These are phyloP conservation scores for Anguilla marmorata DNA, from an alignment of 2,797 vertebrate genomes.

Conservation along the genomic window DNA sequence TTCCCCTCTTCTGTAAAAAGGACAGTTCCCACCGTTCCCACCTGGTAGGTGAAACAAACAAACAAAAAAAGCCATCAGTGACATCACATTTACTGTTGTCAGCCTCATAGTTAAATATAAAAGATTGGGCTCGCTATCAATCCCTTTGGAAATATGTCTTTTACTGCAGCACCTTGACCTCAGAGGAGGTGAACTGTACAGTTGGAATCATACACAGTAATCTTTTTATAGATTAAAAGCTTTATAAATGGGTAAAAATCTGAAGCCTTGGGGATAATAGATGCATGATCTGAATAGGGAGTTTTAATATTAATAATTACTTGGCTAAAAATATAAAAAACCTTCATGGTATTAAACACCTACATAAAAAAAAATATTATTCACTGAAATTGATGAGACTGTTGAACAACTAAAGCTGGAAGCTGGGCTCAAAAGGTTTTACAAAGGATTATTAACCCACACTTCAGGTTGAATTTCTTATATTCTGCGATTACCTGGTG, in stretches of 20 bases:
- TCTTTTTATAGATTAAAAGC: neutral
- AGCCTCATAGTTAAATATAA: constrained; percentile 43
- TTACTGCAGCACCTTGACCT: neutral
- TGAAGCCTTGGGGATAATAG: neutral
- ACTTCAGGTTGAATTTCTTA: neutral
- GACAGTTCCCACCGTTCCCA: constrained; percentile 58
- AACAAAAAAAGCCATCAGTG: constrained; percentile 34
- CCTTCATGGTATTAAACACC: neutral
- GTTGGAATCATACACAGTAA: neutral
- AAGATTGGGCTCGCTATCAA: constrained; percentile 31
- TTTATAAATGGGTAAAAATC: neutral
- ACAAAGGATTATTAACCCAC: neutral
- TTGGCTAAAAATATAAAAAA: neutral
- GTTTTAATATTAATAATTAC: neutral
- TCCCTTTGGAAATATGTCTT: constrained; percentile 33
- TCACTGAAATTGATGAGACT: neutral
- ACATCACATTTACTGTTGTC: neutral
- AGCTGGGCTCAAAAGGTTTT: neutral
- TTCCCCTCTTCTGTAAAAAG: constrained; percentile 57
- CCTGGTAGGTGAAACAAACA: constrained; percentile 49
- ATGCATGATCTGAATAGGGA: neutral
- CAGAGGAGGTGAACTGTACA: neutral
- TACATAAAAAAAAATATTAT: neutral
- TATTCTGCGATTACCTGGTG: constrained; percentile 51
- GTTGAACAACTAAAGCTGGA: neutral